phyloP scores from a whole-genome alignment of 1,140 invertebrate species.

The Acromyrmex echinatior region DNA sequence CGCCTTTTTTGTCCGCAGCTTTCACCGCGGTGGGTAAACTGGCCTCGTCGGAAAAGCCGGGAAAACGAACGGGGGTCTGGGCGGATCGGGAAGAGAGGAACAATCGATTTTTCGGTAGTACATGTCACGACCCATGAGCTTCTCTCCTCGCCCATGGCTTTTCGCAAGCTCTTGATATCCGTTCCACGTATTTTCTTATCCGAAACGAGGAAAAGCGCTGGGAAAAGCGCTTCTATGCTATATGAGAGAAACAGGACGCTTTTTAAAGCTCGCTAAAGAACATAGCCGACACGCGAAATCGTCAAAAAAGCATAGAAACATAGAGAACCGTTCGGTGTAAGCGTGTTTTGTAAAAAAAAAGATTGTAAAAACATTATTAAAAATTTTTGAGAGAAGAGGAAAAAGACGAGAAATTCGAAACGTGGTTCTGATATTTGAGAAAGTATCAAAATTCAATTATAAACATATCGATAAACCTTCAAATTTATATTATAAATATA shows the following conservation, averaged over 20 bases:
- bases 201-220: conserved; percentile 35
- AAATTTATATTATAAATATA: neutral
- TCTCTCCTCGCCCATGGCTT: conserved; percentile 36
- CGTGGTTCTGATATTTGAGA: neutral
- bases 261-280: conserved; percentile 36
- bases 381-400: neutral
- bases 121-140: conserved; percentile 53
- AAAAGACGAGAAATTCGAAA: neutral
- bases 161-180: conserved; percentile 45
- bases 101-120: conserved; percentile 57
- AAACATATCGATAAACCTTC: neutral
- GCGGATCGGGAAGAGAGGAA: neutral
- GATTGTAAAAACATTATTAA: neutral
- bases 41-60: conserved; percentile 34
- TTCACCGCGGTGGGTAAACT: conserved; percentile 36
- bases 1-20: conserved; percentile 64
- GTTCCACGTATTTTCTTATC: conserved; percentile 58
- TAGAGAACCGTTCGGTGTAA: neutral
- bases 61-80: neutral
- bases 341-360: neutral
- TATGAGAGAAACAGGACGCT: neutral
- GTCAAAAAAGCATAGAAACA: neutral
- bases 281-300: neutral
- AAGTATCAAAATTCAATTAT: neutral
- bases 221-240: neutral